These are phyloP conservation scores for Pituophis catenifer DNA, from an alignment of 2,113 vertebrate genomes.

Conservation along the genomic window DNA sequence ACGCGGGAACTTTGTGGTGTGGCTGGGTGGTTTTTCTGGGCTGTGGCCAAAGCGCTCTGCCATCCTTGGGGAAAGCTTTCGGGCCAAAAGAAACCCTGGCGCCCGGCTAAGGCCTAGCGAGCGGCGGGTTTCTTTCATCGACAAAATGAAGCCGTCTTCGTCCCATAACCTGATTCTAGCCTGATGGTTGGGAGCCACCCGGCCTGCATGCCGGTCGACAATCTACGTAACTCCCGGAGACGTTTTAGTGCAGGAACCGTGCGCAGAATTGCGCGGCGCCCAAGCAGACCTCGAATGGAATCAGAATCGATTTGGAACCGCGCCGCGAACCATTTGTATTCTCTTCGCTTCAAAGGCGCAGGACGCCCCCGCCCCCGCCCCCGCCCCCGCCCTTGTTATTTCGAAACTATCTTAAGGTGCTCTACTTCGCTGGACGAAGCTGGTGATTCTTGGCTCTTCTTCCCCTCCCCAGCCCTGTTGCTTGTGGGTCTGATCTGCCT, in stretches of 20 bases:
- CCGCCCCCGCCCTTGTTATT: neutral
- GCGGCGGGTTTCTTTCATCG: neutral
- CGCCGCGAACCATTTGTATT: neutral
- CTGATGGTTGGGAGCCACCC: neutral
- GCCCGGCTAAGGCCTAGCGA: neutral
- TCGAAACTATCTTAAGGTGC: neutral
- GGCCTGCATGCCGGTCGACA: neutral
- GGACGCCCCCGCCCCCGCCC: too few relatives aligned
- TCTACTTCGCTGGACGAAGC: neutral
- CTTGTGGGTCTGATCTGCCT: neutral
- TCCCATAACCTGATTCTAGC: too few relatives aligned
- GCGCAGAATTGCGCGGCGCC: neutral
- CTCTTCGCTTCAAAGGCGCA: neutral
- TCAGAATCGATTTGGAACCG: neutral
- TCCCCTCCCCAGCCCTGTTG: neutral
- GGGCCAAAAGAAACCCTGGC: neutral
- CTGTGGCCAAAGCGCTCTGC: neutral
- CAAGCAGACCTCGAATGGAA: neutral
- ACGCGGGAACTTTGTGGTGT: neutral
- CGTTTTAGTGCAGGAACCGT: neutral
- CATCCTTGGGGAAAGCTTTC: neutral
- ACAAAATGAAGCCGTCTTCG: neutral
- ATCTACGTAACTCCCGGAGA: neutral
- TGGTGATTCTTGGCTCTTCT: neutral
- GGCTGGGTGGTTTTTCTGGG: neutral